Evolutionary conservation across 2,888 invertebrate species (phyloP).

Genomic region (Monochamus alternatus): DNA sequence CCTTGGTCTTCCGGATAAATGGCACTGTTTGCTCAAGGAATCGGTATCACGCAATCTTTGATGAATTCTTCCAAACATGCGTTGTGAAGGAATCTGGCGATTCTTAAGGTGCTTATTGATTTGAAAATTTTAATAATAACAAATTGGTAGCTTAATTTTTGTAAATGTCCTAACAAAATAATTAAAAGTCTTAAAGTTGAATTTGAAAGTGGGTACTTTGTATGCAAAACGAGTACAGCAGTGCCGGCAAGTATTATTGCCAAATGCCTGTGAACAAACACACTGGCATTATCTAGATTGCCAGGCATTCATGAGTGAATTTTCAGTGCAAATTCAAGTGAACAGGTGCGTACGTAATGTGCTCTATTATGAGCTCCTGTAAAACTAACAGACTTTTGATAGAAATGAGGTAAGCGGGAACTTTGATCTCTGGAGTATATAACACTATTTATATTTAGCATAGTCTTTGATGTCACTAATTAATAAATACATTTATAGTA

Average conservation of each 20-base stretch:
- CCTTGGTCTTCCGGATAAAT: no score
- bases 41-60: no score
- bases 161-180: no score
- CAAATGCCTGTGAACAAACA: slow-evolving; percentile 35
- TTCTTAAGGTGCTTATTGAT: no score
- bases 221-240: slow-evolving; percentile 23
- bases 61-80: no score
- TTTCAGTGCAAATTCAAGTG: slow-evolving; percentile 44
- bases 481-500: no score
- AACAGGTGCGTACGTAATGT: slow-evolving; percentile 46
- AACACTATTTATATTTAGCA: not conserved
- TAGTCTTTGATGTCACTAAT: not conserved
- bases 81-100: no score
- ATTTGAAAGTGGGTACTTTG: not conserved
- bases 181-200: not conserved
- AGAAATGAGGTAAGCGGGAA: not conserved
- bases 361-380: slow-evolving; percentile 18
- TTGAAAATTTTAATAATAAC: no score
- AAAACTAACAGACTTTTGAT: slow-evolving; percentile 18
- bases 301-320: slow-evolving; percentile 36
- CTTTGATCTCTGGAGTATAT: slow-evolving; percentile 10
- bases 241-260: slow-evolving; percentile 26
- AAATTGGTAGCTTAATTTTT: not conserved
- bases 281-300: slow-evolving; percentile 38
- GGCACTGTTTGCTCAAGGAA: no score